Evolutionary conservation across 2,113 vertebrate genomes (phyloP).

Genomic region (Corythoichthys intestinalis): DNA sequence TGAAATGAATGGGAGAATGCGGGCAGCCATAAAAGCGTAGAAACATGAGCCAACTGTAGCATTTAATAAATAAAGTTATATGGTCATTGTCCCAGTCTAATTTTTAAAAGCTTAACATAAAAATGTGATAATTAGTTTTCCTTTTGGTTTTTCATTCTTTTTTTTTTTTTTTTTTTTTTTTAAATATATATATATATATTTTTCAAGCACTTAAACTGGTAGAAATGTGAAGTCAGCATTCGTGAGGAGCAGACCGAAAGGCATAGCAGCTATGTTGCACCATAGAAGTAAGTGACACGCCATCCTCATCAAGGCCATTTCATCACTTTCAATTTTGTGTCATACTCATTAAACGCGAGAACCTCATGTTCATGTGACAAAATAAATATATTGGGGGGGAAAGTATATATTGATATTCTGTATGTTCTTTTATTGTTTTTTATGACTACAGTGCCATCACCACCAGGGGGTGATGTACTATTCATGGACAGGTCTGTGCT

Average conservation of each 20-base stretch:
- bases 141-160: conserved; percentile 4
- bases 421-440: neutral
- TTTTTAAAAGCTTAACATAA: conserved; percentile 32
- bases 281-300: conserved; percentile 1
- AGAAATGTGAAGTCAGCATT: conserved; percentile 1
- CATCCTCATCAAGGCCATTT: conserved; percentile 23
- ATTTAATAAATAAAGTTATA: conserved; percentile 3
- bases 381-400: conserved; percentile 41
- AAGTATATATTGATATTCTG: conserved; percentile 18
- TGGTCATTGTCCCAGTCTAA: conserved; percentile 16
- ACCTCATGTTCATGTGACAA: conserved; percentile 37
- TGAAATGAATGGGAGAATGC: neutral
- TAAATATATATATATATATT: too few relatives aligned
- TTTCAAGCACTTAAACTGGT: neutral
- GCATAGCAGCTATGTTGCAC: conserved; percentile 13
- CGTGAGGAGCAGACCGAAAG: conserved; percentile 19
- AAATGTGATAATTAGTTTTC: conserved; percentile 35
- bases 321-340: conserved; percentile 21
- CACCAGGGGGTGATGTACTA: conserved; percentile 37
- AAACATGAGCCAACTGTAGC: conserved; percentile 12
- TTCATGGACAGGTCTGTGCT: conserved; percentile 40
- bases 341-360: conserved; percentile 8
- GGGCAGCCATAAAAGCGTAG: neutral
- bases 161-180: conserved; percentile 13
- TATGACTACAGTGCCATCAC: neutral